These are phyloP conservation scores for Platichthys stellatus DNA, from an alignment of 2,113 vertebrate genomes.

Conservation along the genomic window DNA sequence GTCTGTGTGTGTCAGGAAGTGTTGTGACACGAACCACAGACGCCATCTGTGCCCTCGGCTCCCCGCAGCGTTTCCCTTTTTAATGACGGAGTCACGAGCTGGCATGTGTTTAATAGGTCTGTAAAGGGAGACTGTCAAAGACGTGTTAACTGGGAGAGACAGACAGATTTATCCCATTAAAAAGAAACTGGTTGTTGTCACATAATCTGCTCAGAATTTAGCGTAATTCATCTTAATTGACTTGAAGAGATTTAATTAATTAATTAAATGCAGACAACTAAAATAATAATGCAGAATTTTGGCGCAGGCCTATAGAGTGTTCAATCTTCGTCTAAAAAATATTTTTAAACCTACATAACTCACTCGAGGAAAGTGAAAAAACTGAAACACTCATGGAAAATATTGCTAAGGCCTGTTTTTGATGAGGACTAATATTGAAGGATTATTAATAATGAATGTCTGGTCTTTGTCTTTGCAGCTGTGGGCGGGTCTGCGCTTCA, in stretches of 20 bases:
- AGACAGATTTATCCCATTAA: not conserved
- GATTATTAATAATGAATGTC: not conserved
- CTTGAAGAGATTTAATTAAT: not conserved
- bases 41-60: conserved; percentile 40
- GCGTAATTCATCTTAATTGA: not conserved
- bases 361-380: no score
- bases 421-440: not conserved
- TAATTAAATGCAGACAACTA: no score
- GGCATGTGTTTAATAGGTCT: conserved; percentile 55
- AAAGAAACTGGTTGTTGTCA: not conserved
- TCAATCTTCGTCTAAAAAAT: no score
- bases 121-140: conserved; percentile 16
- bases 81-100: conserved; percentile 43
- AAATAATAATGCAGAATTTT: no score
- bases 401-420: not conserved
- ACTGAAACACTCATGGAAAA: no score
- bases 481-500: conserved; percentile 90
- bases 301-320: no score
- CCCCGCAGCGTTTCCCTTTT: conserved; percentile 49
- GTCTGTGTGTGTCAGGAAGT: conserved; percentile 43
- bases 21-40: conserved; percentile 60
- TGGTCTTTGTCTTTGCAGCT: conserved; percentile 77
- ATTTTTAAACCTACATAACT: no score
- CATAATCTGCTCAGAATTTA: not conserved
- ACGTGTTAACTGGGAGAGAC: conserved; percentile 8